Percentiles rank a stretch among this genome's conserved stretches.
Conservation (phyloP, 2,113 vertebrate genomes). For the Cnemophilus loriae region DNA sequence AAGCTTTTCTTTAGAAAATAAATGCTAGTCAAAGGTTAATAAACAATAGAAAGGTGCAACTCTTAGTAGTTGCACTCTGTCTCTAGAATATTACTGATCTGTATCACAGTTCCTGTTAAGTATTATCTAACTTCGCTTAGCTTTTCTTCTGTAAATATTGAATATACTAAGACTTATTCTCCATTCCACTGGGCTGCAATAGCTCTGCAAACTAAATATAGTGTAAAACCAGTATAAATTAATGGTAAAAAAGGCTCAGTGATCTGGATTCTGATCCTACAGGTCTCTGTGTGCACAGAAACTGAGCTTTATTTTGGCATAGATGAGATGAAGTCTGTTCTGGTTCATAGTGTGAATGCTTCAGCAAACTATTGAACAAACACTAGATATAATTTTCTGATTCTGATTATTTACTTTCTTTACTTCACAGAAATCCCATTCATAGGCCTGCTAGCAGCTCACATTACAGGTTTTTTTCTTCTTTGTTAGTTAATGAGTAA, state of each 20-base stretch:
- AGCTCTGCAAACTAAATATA: background rate
- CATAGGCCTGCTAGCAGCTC: background rate
- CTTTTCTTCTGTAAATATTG: background rate
- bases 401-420: background rate
- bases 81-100: background rate
- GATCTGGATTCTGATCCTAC: background rate
- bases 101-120: background rate
- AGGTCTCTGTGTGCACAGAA: background rate
- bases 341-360: background rate
- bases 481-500: background rate
- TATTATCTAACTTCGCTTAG: background rate
- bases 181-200: background rate
- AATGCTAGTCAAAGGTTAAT: background rate
- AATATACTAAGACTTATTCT: background rate
- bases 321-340: background rate
- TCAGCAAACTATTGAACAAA: background rate
- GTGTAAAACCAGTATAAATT: background rate
- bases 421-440: background rate
- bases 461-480: background rate
- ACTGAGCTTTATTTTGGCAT: background rate
- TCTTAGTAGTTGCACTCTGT: background rate
- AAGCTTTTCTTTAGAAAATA: background rate
- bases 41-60: background rate
- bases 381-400: background rate
- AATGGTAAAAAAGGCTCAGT: background rate